phyloP scores from a whole-genome alignment of 1,140 invertebrate species.

The Callitettix versicolor region DNA sequence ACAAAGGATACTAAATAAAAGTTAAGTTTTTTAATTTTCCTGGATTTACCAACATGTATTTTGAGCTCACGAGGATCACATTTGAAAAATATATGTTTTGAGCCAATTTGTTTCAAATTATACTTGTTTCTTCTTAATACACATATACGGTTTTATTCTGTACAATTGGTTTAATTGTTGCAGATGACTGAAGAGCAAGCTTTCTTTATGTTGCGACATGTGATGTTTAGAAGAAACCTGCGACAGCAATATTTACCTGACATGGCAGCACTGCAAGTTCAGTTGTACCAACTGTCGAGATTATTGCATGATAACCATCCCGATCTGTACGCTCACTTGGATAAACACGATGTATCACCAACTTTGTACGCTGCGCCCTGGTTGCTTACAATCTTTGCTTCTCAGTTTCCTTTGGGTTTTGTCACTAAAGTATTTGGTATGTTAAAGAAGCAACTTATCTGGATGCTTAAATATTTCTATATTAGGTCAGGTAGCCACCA shows the following conservation, averaged over 20 bases:
- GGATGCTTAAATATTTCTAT: too few species aligned
- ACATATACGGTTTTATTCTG: too few species aligned
- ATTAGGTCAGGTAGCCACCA: too few species aligned
- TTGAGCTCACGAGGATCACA: too few species aligned
- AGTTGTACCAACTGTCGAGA: slow-evolving; percentile 89
- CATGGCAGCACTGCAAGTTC: slow-evolving; percentile 83
- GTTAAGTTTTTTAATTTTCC: too few species aligned
- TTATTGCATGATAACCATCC: slow-evolving; percentile 79
- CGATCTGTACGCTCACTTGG: slow-evolving; percentile 79
- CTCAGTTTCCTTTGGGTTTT: slow-evolving; percentile 92
- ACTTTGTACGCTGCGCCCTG: slow-evolving; percentile 91
- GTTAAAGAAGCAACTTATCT: too few species aligned
- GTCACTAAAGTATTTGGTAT: slow-evolving; percentile 86
- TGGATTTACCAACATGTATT: too few species aligned
- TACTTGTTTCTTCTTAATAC: too few species aligned
- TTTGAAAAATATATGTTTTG: too few species aligned
- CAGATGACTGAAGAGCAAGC: slow-evolving; percentile 85
- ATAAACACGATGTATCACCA: slow-evolving; percentile 79
- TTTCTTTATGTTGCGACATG: slow-evolving; percentile 73
- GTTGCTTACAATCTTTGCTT: slow-evolving; percentile 91
- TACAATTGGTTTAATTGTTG: too few species aligned
- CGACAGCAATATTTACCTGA: slow-evolving; percentile 83
- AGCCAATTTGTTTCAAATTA: too few species aligned
- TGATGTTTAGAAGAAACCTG: slow-evolving; percentile 83
- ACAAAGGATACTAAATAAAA: too few species aligned